Base-by-base conservation (phyloP, 2,797 vertebrate species). In the Sciaenops ocellatus region DNA sequence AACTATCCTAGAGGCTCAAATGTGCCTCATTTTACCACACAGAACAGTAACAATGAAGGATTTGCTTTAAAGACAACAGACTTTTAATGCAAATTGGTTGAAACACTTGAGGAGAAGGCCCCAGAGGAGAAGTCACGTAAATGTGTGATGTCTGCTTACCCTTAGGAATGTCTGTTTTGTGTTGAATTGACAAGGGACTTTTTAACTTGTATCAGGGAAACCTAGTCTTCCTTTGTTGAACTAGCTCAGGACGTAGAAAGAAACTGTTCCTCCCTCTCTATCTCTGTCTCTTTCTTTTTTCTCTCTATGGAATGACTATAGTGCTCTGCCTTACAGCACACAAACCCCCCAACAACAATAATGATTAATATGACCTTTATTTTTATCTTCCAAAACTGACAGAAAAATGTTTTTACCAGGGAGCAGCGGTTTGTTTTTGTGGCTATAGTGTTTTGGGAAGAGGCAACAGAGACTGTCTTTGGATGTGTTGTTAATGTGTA, bases 181-280 rank as follows among this genome's bases (percentile, higher is more conserved):
- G 86, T 89, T 91, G 64, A 90, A 90, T 73, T 85, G 81, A 92
- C 75, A 93, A 93, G 93, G 92, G 94, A 95, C 55, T 89, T 93
- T 90, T 87, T 89, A 84, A 91, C 78, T 88, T 78, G 78, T 91
- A 94, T 95, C 93, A 94, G 94, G 94, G 94, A 95, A 93, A 91
- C 83, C 22, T 90, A 83, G 93, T 95, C 94, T 95, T 95, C 93
- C 94, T 92, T 83, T 90, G 85, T 93, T 92, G 78, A 89, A 90
- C 85, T 93, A 94, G 93, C 94, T 95, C 94, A 95, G 94, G 94
- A 94, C 73, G 75, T 89, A 92, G 89, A 85, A 71, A 83, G 59
- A 84, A 85, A 90, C 83, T 90, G 67, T 89, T 90, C 75, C 77
- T 87, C 82, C 71, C 73, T 80, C 84, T 80, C 55, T 46, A 24